phyloP scores from a whole-genome alignment of 1,140 invertebrate species.

The Danaus plexippus region DNA sequence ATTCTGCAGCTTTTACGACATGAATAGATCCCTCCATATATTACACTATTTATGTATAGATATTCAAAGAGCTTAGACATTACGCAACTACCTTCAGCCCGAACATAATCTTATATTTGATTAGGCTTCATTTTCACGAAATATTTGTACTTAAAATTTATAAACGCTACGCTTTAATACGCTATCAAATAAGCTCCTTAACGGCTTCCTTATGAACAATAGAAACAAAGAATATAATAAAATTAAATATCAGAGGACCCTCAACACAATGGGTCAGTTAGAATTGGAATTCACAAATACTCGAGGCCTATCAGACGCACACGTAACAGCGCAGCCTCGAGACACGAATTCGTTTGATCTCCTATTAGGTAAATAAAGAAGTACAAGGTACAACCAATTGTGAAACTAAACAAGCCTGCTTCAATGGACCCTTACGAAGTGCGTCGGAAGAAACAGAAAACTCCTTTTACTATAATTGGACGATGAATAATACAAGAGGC shows the following conservation, averaged over 20 bases:
- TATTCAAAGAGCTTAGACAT: too few relatives aligned
- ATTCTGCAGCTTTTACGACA: slow-evolving; percentile 9
- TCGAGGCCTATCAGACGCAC: slow-evolving; percentile 13
- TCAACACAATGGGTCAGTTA: slow-evolving; percentile 6
- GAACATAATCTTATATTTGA: too few relatives aligned
- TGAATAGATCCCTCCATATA: not conserved
- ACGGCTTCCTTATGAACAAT: not conserved
- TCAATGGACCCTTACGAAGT: slow-evolving; percentile 28
- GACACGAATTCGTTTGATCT: slow-evolving; percentile 47
- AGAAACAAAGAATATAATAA: slow-evolving; percentile 2
- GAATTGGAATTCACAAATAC: slow-evolving; percentile 12
- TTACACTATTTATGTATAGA: too few relatives aligned
- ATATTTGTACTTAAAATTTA: too few relatives aligned
- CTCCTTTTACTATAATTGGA: slow-evolving; percentile 67
- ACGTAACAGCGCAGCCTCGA: slow-evolving; percentile 26
- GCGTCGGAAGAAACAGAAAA: slow-evolving; percentile 49
- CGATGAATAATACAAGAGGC: slow-evolving; percentile 66
- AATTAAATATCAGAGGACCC: slow-evolving; percentile 3
- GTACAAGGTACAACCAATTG: slow-evolving; percentile 40
- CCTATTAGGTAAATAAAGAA: slow-evolving; percentile 47
- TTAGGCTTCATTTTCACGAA: too few relatives aligned
- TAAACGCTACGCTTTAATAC: too few relatives aligned
- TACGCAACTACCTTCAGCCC: too few relatives aligned
- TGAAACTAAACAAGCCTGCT: slow-evolving; percentile 47
- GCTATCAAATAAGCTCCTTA: too few relatives aligned